Conservation (phyloP, 2,888 invertebrate species). For the Anaspis maculata region DNA sequence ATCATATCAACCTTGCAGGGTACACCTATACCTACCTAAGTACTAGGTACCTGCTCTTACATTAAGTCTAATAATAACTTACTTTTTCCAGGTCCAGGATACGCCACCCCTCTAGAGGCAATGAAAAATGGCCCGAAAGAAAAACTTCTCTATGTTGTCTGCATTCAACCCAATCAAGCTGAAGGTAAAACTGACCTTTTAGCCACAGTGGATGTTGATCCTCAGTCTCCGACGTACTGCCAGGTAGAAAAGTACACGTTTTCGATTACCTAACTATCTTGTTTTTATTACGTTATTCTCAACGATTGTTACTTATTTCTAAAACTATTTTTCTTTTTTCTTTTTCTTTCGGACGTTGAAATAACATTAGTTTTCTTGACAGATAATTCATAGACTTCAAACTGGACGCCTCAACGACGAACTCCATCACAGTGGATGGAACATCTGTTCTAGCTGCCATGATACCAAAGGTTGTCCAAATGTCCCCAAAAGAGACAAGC, state of each 20-base stretch:
- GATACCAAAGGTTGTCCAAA: slow-evolving; percentile 34
- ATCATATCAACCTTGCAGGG: no score
- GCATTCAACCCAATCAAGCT: slow-evolving; percentile 64
- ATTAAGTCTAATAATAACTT: no score
- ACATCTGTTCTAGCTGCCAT: slow-evolving; percentile 90
- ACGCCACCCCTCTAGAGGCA: slow-evolving; percentile 72
- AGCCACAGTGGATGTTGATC: slow-evolving; percentile 87
- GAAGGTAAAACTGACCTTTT: slow-evolving; percentile 74
- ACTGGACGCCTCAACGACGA: slow-evolving; percentile 77
- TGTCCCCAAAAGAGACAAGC: slow-evolving; percentile 58
- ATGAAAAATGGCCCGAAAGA: slow-evolving; percentile 76
- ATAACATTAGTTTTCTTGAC: slow-evolving; percentile 11
- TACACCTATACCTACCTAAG: no score
- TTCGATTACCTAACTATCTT: no score
- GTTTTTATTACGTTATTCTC: neutral
- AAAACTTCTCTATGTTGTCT: slow-evolving; percentile 81
- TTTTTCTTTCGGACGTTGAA: slow-evolving; percentile 1
- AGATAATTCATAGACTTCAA: slow-evolving; percentile 82
- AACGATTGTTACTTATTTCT: neutral
- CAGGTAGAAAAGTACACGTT: no score
- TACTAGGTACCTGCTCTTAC: no score
- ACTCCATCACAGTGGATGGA: slow-evolving; percentile 95
- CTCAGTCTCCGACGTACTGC: slow-evolving; percentile 72
- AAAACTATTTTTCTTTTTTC: slow-evolving; percentile 2
- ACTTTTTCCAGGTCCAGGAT: slow-evolving; percentile 57